Base-by-base conservation (phyloP, 2,797 vertebrate genomes). In the Monodelphis domestica region DNA sequence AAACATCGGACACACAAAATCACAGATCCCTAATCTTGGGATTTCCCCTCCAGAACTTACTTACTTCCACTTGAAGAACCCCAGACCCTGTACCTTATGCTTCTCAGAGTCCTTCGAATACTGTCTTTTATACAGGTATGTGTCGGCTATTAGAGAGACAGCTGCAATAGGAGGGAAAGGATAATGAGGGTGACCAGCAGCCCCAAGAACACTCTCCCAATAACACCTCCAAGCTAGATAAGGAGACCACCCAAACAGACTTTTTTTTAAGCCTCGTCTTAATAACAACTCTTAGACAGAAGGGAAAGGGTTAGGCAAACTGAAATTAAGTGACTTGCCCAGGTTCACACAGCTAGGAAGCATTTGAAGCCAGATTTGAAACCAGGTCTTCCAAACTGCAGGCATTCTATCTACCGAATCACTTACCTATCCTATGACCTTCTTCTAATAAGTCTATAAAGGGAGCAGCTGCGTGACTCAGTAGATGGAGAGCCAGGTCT, bases 51-150 rank as follows among this genome's bases (percentile, higher is more conserved):
- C 21, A 45, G n/a, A 45, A 17, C 45, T 78, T 45, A 24, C n/a
- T 38, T 70, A n/a, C 38, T 78, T 78, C 17, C 38, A 78, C 38
- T 38, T 24, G n/a, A 78, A 78, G 33, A 70, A 15, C 63, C 33
- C 33, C n/a, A 45, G 63, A n/a, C 63, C n/a, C 21, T 45, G 38
- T 38, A 78, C 63, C 63, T 45, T 3, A 45, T 6, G 5, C 6
- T 5, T 78, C 17, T 26, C 1, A 1, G 0, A 24, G 45, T 7
- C 2, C 6, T 24, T 6, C n/a, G 10, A 15, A 5, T 45, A 78
- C 63, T 24, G 2, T 38, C 2, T 38, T 24, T 17, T 78, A 5
- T 45, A n/a, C 24, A 17, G 5, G 7, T 24, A 10, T 0, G 3
- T 24, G 38, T 24, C 17, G 7, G 10, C 63, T 24, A 2, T 3